Percentiles rank a stretch among this genome's conserved stretches.
Conservation (phyloP, 2,888 invertebrate species). For the Nysson spinosus region DNA sequence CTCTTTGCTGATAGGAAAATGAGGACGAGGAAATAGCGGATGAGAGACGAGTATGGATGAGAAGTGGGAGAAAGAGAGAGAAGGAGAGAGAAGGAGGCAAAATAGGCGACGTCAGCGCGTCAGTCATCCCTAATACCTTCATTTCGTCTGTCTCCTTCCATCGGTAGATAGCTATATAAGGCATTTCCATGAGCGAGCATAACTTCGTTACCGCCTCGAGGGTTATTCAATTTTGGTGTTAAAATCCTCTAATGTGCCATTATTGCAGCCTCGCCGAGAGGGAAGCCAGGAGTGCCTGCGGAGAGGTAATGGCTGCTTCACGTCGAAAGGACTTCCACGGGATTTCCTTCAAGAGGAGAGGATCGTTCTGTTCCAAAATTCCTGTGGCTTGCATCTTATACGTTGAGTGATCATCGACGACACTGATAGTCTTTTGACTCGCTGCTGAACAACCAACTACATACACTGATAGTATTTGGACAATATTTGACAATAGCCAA, state of each 20-base stretch:
- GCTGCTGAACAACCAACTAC: too few relatives aligned
- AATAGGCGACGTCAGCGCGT: constrained; percentile 71
- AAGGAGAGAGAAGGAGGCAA: constrained; percentile 47
- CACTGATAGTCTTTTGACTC: too few relatives aligned
- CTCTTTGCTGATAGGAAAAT: constrained; percentile 50
- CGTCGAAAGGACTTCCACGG: constrained; percentile 53
- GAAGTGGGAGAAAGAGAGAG: constrained; percentile 8
- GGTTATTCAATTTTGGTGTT: constrained; percentile 75
- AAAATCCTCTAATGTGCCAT: constrained; percentile 75
- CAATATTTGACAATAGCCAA: too few relatives aligned
- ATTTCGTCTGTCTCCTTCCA: constrained; percentile 64
- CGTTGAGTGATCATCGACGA: too few relatives aligned
- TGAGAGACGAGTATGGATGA: constrained; percentile 34
- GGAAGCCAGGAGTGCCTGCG: constrained; percentile 25
- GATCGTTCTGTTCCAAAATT: constrained; percentile 23
- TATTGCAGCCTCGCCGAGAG: constrained; percentile 63
- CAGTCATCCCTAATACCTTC: constrained; percentile 73
- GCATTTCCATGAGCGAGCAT: constrained; percentile 68
- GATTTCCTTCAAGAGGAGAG: constrained; percentile 48
- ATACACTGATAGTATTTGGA: too few relatives aligned
- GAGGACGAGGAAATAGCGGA: constrained; percentile 47
- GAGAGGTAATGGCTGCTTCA: constrained; percentile 64
- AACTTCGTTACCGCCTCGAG: constrained; percentile 70
- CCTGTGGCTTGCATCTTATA: too few relatives aligned
- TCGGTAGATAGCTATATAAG: constrained; percentile 56